These are phyloP conservation scores for Drosophila seguyi DNA, from an alignment of 1,140 invertebrate genomes.

Conservation along the genomic window DNA sequence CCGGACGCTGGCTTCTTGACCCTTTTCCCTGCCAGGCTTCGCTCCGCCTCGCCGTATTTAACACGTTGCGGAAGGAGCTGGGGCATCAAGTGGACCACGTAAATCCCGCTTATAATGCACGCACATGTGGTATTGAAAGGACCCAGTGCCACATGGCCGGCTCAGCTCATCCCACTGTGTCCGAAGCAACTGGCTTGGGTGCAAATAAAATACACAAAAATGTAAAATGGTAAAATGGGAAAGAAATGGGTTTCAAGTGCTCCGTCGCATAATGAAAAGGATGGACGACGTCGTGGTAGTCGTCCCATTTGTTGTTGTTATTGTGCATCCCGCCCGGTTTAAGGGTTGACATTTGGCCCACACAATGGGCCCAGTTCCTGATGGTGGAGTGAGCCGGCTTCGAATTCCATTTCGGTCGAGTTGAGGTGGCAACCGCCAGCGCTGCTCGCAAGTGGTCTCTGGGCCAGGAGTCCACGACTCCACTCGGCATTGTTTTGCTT, in stretches of 20 bases:
- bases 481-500: conserved; percentile 24
- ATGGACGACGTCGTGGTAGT: conserved; percentile 54
- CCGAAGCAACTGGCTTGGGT: conserved; percentile 48
- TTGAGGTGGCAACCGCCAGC: conserved; percentile 72
- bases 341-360: conserved; percentile 77
- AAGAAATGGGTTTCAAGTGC: conserved; percentile 79
- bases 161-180: conserved; percentile 27
- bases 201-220: conserved; percentile 49
- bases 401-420: conserved; percentile 51
- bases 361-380: conserved; percentile 47
- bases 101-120: conserved; percentile 80
- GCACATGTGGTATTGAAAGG: conserved; percentile 64
- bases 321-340: conserved; percentile 54
- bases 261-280: conserved; percentile 76
- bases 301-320: conserved; percentile 45
- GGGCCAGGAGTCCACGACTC: conserved; percentile 58
- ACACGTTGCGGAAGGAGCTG: conserved; percentile 63
- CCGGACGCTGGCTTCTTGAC: conserved; percentile 75
- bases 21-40: conserved; percentile 28
- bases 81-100: conserved; percentile 75
- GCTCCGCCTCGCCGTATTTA: conserved; percentile 49
- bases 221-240: conserved; percentile 54
- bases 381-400: conserved; percentile 40
- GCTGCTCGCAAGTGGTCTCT: conserved; percentile 59
- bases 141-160: conserved; percentile 31